Evolutionary conservation across 2,113 vertebrate genomes (phyloP).

Genomic region (Crotalus horridus): DNA sequence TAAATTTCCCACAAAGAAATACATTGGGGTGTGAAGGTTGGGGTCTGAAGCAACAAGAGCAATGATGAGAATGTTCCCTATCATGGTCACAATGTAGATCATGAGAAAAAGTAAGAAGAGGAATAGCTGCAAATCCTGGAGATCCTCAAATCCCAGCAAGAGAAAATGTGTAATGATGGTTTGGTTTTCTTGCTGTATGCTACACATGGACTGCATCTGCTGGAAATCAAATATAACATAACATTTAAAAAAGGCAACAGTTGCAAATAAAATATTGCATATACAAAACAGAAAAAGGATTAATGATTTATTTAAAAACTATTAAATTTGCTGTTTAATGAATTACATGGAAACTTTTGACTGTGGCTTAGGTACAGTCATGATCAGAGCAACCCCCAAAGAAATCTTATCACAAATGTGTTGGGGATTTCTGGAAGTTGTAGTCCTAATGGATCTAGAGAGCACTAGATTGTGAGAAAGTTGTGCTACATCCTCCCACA

Average conservation of each 20-base stretch:
- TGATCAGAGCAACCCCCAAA: neutral
- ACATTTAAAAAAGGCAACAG: neutral
- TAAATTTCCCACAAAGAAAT: neutral
- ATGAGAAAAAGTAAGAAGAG: neutral
- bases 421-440: neutral
- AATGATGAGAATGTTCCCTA: neutral
- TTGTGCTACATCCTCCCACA: neutral
- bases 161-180: neutral
- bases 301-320: neutral
- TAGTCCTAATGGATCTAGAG: neutral
- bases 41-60: neutral
- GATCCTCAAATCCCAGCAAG: neutral
- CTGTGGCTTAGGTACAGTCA: neutral
- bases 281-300: neutral
- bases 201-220: neutral
- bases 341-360: neutral
- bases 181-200: neutral
- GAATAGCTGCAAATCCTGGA: neutral
- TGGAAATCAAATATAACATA: neutral
- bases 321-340: neutral
- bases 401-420: neutral
- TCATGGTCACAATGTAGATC: neutral
- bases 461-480: neutral
- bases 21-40: neutral
- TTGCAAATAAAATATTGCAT: neutral